These are phyloP conservation scores for Sycophaga agraensis DNA, from an alignment of 1,140 invertebrate genomes.

Conservation along the genomic window DNA sequence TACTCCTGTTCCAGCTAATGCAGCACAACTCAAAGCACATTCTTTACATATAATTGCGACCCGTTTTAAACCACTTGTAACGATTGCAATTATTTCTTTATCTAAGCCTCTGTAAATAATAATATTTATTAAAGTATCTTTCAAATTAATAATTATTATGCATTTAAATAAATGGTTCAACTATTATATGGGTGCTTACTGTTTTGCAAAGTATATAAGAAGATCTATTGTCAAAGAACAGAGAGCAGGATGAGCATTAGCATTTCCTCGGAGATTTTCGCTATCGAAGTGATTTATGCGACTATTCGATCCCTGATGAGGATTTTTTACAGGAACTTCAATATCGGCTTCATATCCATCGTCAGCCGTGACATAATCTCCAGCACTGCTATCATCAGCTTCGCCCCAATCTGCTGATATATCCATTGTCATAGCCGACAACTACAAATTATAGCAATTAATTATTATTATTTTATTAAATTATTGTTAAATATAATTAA, in stretches of 20 bases:
- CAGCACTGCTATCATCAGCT: conserved; percentile 57
- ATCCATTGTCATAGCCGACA: conserved; percentile 49
- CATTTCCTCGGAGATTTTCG: conserved; percentile 43
- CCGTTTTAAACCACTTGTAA: conserved; percentile 47
- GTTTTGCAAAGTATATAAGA: conserved; percentile 62
- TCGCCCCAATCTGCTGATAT: conserved; percentile 54
- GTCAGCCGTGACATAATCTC: conserved; percentile 60
- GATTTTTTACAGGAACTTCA: conserved; percentile 49
- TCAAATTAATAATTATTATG: neutral
- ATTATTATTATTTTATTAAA: neutral
- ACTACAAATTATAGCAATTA: neutral
- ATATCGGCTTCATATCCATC: conserved; percentile 66
- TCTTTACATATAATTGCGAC: conserved; percentile 53
- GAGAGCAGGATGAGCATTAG: conserved; percentile 61
- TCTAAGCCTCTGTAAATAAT: conserved; percentile 42
- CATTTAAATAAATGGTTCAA: neutral
- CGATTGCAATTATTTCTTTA: conserved; percentile 41
- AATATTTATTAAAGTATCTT: conserved; percentile 1
- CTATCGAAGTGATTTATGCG: conserved; percentile 35
- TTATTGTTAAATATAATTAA: neutral
- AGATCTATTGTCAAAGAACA: conserved; percentile 64
- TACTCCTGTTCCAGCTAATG: conserved; percentile 50
- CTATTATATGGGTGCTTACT: conserved; percentile 50
- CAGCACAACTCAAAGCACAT: conserved; percentile 52
- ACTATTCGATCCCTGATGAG: conserved; percentile 34